Evolutionary conservation across 2,113 vertebrate genomes (phyloP).

Genomic region (Lipophrys pholis): DNA sequence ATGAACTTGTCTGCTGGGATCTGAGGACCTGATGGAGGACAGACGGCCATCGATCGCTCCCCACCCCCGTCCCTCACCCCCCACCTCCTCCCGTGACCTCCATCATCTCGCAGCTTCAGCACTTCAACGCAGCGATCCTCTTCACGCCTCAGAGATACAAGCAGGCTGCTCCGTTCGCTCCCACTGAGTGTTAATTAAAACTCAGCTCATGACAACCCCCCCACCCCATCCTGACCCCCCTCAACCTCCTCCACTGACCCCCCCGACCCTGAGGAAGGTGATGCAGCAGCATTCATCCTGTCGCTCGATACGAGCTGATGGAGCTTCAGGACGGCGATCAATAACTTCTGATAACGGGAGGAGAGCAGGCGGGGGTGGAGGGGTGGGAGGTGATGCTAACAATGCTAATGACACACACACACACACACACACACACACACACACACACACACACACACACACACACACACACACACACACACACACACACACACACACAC

Average conservation of each 20-base stretch:
- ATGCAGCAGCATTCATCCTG: slow-evolving; percentile 8
- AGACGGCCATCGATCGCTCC: slow-evolving; percentile 4
- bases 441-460: slow-evolving; percentile 12
- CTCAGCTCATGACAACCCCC: slow-evolving; percentile 1
- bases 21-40: slow-evolving; percentile 24
- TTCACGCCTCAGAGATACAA: slow-evolving; percentile 27
- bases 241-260: not conserved
- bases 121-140: slow-evolving; percentile 4
- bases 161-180: not conserved
- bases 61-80: not conserved
- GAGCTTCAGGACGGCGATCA: slow-evolving; percentile 35
- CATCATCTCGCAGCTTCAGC: slow-evolving; percentile 31
- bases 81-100: slow-evolving; percentile 24
- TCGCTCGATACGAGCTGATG: slow-evolving; percentile 31
- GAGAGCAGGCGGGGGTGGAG: too few relatives aligned
- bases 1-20: slow-evolving; percentile 2
- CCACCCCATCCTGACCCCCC: too few relatives aligned
- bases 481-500: not conserved
- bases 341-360: slow-evolving; percentile 27
- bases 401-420: slow-evolving; percentile 46
- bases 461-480: not conserved
- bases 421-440: slow-evolving; percentile 14
- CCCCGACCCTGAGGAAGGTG: slow-evolving; percentile 17
- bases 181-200: slow-evolving; percentile 50
- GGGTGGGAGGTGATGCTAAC: slow-evolving; percentile 21